Evolutionary conservation across 1,140 invertebrate species (phyloP).

Genomic region (Magallana gigas): DNA sequence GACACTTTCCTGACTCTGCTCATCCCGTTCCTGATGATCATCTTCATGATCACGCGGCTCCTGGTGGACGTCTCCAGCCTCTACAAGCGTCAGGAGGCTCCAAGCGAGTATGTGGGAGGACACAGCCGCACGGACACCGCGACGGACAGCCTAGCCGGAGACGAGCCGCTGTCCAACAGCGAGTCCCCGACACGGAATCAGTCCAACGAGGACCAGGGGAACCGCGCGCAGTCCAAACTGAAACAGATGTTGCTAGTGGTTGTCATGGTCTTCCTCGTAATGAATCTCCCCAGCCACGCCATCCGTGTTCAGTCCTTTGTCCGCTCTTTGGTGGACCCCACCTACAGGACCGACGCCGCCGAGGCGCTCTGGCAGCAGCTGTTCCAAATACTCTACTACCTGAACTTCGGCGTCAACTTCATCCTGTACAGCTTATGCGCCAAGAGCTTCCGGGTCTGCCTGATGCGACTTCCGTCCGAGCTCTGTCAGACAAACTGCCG

Average conservation of each 20-base stretch:
- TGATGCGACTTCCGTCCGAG: conserved; percentile 59
- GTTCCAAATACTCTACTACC: conserved; percentile 85
- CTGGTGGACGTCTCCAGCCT: conserved; percentile 70
- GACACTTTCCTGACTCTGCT: conserved; percentile 83
- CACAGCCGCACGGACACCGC: background rate
- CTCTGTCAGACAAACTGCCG: conserved; percentile 3
- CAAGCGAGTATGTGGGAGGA: background rate
- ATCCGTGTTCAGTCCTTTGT: conserved; percentile 76
- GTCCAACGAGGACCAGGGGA: conserved; percentile 49
- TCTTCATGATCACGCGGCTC: conserved; percentile 83
- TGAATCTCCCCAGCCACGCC: conserved; percentile 86
- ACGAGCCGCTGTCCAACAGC: conserved; percentile 22
- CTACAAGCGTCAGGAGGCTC: conserved; percentile 40
- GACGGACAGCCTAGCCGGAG: background rate
- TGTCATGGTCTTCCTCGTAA: conserved; percentile 87
- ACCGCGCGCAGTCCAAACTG: conserved; percentile 84
- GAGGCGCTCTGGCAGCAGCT: conserved; percentile 81
- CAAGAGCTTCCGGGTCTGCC: conserved; percentile 63
- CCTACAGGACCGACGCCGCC: conserved; percentile 60
- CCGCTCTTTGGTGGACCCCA: conserved; percentile 54
- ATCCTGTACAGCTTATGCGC: conserved; percentile 86
- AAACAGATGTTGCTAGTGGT: conserved; percentile 91
- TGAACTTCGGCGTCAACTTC: conserved; percentile 92
- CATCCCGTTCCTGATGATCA: conserved; percentile 81
- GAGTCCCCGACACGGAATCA: conserved; percentile 23